phyloP scores from a whole-genome alignment of 1,140 invertebrate species.

The Papilio machaon region DNA sequence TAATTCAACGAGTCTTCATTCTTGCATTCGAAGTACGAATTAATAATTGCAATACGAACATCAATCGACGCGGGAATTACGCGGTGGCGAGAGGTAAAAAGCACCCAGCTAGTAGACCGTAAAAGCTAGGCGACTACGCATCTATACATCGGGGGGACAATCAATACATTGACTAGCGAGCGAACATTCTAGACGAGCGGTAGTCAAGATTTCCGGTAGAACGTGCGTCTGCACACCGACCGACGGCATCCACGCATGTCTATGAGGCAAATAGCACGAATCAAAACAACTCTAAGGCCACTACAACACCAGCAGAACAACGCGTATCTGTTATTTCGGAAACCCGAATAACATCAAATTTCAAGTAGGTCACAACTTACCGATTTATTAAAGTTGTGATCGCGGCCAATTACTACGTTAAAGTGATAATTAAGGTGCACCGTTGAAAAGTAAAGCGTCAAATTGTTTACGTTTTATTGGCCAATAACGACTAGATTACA shows the following conservation, averaged over 20 bases:
- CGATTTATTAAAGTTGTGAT: constrained; percentile 7
- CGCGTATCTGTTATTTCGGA: neutral
- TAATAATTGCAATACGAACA: constrained; percentile 36
- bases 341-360: neutral
- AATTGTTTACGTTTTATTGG: constrained; percentile 23
- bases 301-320: constrained; percentile 56
- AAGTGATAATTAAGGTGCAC: constrained; percentile 13
- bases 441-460: neutral
- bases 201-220: constrained; percentile 74
- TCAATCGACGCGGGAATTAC: constrained; percentile 50
- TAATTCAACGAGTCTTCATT: constrained; percentile 32
- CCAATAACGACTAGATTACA: constrained; percentile 18
- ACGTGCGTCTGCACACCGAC: constrained; percentile 45
- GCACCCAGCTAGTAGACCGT: constrained; percentile 62
- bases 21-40: constrained; percentile 12
- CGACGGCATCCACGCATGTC: constrained; percentile 44
- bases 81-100: constrained; percentile 54
- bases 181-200: constrained; percentile 70
- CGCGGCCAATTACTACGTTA: neutral
- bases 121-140: constrained; percentile 62
- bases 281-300: constrained; percentile 64
- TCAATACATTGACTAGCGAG: constrained; percentile 70
- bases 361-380: constrained; percentile 11
- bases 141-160: constrained; percentile 62
- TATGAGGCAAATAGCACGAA: constrained; percentile 60